phyloP scores from a whole-genome alignment of 2,888 invertebrate species.

The Lasioglossum lativentre region DNA sequence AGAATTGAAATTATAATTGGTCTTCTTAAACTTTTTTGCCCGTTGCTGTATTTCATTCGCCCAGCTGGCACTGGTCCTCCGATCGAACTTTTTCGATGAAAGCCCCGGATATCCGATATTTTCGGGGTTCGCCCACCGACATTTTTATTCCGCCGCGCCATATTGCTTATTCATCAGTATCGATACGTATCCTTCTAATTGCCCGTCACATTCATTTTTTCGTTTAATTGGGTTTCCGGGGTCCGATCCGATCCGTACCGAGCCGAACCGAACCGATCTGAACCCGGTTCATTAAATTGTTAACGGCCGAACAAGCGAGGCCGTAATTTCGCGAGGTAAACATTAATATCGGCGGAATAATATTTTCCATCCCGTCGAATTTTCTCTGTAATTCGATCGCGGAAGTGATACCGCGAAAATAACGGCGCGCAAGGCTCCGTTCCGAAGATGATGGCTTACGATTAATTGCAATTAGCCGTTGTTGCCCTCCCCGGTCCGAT shows the following conservation, averaged over 20 bases:
- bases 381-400: conserved; percentile 17
- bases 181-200: conserved; percentile 28
- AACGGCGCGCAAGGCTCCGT: neutral
- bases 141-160: conserved; percentile 24
- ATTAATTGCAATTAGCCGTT: conserved; percentile 25
- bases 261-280: neutral
- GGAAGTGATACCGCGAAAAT: neutral
- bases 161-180: conserved; percentile 34
- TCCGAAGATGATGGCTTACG: neutral
- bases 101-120: conserved; percentile 3
- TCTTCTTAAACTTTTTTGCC: neutral
- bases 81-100: neutral
- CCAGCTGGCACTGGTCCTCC: neutral
- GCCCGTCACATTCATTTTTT: conserved; percentile 22
- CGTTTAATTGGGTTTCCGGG: neutral
- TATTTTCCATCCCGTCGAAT: conserved; percentile 1
- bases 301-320: conserved; percentile 1
- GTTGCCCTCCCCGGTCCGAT: neutral
- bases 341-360: neutral
- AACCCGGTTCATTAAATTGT: conserved; percentile 16
- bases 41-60: conserved; percentile 4
- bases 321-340: conserved; percentile 5
- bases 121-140: conserved; percentile 1
- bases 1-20: neutral
- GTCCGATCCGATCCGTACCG: too few relatives aligned